These are phyloP conservation scores for Malthinus flaveolus DNA, from an alignment of 2,888 invertebrate genomes.

Conservation along the genomic window DNA sequence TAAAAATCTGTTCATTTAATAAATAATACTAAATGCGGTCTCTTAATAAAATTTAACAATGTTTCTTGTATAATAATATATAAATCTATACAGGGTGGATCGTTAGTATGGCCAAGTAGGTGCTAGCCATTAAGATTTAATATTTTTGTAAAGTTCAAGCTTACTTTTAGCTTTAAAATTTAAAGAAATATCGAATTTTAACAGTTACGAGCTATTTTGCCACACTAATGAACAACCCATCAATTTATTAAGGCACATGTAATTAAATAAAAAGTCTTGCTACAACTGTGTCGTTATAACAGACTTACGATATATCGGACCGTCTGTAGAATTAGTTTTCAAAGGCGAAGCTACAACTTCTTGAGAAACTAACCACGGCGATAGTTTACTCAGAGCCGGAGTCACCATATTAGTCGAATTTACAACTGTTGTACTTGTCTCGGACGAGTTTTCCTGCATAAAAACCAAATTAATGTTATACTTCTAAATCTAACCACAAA, in stretches of 20 bases:
- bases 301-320: conserved; percentile 76
- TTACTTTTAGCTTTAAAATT: too few relatives aligned
- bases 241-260: conserved; percentile 3
- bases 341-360: conserved; percentile 66
- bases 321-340: conserved; percentile 63
- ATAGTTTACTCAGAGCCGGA: conserved; percentile 69
- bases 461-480: background rate
- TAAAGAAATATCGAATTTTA: too few relatives aligned
- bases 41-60: too few relatives aligned
- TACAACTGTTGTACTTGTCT: background rate
- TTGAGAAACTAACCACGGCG: conserved; percentile 82
- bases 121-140: too few relatives aligned
- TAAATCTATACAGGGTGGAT: too few relatives aligned
- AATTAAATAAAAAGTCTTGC: conserved; percentile 1
- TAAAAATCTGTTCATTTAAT: too few relatives aligned
- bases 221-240: too few relatives aligned
- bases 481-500: conserved; percentile 7
- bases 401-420: conserved; percentile 53
- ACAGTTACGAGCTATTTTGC: too few relatives aligned
- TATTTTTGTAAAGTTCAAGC: too few relatives aligned
- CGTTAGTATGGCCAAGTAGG: too few relatives aligned
- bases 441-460: background rate
- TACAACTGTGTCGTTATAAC: conserved; percentile 85
- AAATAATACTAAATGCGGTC: too few relatives aligned
- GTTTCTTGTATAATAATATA: too few relatives aligned